Percentiles rank a stretch among this genome's conserved stretches.
phyloP scores from a whole-genome alignment of 2,888 invertebrate species.

The Miltochrista miniata region DNA sequence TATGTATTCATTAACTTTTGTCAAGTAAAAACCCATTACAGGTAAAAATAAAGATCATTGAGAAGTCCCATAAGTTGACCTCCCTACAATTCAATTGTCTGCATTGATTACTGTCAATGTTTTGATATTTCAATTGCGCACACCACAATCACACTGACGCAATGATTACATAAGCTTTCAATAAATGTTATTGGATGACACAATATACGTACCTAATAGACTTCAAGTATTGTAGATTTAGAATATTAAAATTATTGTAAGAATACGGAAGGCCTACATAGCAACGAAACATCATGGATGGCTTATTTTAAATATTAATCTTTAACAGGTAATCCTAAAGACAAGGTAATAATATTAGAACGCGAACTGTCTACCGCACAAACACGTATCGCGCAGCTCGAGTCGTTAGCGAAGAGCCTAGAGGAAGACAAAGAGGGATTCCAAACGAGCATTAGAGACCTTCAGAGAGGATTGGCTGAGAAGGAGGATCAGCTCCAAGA shows the following conservation, averaged over 20 bases:
- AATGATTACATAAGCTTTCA: not conserved
- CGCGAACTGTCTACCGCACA: conserved; percentile 68
- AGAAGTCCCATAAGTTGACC: not conserved
- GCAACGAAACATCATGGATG: not conserved
- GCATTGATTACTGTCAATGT: not conserved
- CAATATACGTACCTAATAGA: too few relatives aligned
- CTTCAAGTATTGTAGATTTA: too few relatives aligned
- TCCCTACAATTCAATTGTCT: not conserved
- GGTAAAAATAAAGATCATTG: not conserved
- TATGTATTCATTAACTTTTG: too few relatives aligned
- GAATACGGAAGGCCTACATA: too few relatives aligned
- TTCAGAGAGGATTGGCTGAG: conserved; percentile 73
- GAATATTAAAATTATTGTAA: too few relatives aligned
- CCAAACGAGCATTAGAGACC: conserved; percentile 85
- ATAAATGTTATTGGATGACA: too few relatives aligned
- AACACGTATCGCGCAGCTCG: conserved; percentile 69
- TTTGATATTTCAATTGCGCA: not conserved
- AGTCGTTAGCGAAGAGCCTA: conserved; percentile 66
- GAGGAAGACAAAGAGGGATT: conserved; percentile 87
- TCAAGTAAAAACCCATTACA: not conserved
- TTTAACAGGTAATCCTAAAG: conserved; percentile 68
- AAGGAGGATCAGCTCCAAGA: conserved; percentile 72
- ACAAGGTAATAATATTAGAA: conserved; percentile 68
- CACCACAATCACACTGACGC: not conserved
- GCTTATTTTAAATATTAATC: not conserved